These are phyloP conservation scores for Cyprinus carpio DNA, from an alignment of 2,113 vertebrate species.

Conservation along the genomic window DNA sequence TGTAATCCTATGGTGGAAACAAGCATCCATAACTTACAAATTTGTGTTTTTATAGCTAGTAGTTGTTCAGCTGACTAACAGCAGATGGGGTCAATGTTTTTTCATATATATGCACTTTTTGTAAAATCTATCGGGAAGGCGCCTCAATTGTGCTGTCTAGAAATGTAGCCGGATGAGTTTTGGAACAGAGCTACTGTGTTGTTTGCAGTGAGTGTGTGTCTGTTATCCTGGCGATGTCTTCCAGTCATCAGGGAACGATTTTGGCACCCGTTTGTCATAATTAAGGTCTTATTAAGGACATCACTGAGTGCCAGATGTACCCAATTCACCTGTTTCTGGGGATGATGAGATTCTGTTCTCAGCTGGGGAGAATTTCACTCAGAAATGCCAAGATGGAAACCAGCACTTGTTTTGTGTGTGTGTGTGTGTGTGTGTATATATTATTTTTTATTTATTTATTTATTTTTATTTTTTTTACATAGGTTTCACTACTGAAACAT, in stretches of 20 bases:
- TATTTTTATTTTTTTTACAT: not conserved
- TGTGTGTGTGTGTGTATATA: too few species aligned
- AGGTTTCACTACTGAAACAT: not conserved
- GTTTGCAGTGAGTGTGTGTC: not conserved
- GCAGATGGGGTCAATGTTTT: not conserved
- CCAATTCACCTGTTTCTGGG: not conserved
- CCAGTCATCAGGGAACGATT: conserved; percentile 3
- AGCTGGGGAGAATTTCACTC: not conserved
- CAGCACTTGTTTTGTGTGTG: not conserved
- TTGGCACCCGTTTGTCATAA: not conserved
- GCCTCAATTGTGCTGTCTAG: not conserved
- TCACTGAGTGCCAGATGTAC: not conserved
- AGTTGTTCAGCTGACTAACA: not conserved
- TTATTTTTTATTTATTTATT: too few species aligned
- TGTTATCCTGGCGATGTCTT: not conserved
- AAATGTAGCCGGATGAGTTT: not conserved
- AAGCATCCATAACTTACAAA: too few species aligned
- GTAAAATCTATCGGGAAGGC: not conserved
- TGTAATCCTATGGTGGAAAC: too few species aligned
- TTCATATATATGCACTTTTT: too few species aligned
- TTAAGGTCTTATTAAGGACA: not conserved
- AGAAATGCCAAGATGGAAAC: not conserved
- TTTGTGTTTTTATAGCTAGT: not conserved
- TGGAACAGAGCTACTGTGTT: conserved; percentile 1
- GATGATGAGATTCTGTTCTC: not conserved